Percentiles rank a stretch among this genome's conserved stretches.
Evolutionary conservation across 2,888 invertebrate species (phyloP).

Genomic region (Caradrina kadenii): DNA sequence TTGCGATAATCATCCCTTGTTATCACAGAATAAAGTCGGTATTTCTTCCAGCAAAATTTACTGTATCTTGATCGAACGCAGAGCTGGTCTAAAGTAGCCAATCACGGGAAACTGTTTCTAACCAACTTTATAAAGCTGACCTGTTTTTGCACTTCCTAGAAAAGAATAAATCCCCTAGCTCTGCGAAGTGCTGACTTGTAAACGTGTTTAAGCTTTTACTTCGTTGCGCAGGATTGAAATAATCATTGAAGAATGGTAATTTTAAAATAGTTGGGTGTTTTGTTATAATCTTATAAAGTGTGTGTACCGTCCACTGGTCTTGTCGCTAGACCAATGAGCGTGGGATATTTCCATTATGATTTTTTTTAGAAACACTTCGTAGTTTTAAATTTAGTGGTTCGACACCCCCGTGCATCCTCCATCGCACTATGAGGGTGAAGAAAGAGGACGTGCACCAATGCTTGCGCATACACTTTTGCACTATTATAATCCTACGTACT

Average conservation of each 20-base stretch:
- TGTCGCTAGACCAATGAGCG: too few species aligned
- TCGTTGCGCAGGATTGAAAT: background rate
- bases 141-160: conserved; percentile 26
- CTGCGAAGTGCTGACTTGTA: background rate
- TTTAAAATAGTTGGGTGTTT: background rate
- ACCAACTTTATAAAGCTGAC: conserved; percentile 8
- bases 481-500: too few species aligned
- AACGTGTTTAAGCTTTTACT: conserved; percentile 2
- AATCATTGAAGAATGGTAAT: background rate
- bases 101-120: conserved; percentile 15
- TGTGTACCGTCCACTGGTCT: too few species aligned
- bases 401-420: too few species aligned
- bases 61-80: conserved; percentile 1
- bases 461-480: too few species aligned
- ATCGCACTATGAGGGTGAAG: too few species aligned
- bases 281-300: too few species aligned
- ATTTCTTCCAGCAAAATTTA: background rate
- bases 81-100: background rate
- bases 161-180: conserved; percentile 2
- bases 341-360: too few species aligned
- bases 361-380: too few species aligned
- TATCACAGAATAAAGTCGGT: background rate
- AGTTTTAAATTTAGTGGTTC: too few species aligned
- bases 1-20: background rate
- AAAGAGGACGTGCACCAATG: too few species aligned